phyloP scores from a whole-genome alignment of 1,140 invertebrate species.

The Ptiloglossa arizonensis region DNA sequence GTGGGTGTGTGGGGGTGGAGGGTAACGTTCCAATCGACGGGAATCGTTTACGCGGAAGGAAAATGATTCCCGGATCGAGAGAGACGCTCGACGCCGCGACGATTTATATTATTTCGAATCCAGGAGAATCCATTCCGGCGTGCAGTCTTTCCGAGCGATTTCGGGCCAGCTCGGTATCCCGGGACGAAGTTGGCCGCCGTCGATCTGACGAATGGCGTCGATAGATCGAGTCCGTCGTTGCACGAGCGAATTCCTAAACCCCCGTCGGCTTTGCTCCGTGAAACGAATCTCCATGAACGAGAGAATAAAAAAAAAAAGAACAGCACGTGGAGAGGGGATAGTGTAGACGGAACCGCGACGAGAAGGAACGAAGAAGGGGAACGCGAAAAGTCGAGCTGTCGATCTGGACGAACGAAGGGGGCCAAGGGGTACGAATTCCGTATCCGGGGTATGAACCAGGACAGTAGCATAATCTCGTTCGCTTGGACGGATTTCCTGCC shows the following conservation, averaged over 20 bases:
- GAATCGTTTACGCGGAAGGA: not conserved
- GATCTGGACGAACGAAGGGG: slow-evolving; percentile 52
- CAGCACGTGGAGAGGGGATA: not conserved
- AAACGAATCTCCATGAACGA: slow-evolving; percentile 31
- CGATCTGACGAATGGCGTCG: slow-evolving; percentile 55
- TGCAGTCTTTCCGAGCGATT: slow-evolving; percentile 38
- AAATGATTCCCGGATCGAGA: slow-evolving; percentile 11
- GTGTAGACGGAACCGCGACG: too few species aligned
- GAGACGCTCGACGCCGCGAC: not conserved
- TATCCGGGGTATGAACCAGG: slow-evolving; percentile 46
- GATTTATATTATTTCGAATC: slow-evolving; percentile 61
- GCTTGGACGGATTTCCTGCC: not conserved
- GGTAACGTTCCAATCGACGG: not conserved
- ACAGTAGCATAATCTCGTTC: slow-evolving; percentile 18
- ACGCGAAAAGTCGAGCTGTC: slow-evolving; percentile 58
- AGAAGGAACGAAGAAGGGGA: not conserved
- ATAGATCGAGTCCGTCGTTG: slow-evolving; percentile 47
- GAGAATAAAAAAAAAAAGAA: too few species aligned
- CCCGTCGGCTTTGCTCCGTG: slow-evolving; percentile 17
- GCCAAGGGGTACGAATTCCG: slow-evolving; percentile 22
- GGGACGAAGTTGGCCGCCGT: slow-evolving; percentile 37
- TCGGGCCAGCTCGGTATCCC: slow-evolving; percentile 12
- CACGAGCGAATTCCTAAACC: slow-evolving; percentile 26
- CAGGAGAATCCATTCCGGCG: slow-evolving; percentile 55
- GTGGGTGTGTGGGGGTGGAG: too few species aligned